Conservation (phyloP, 2,797 vertebrate genomes). For the Neoniphon sammara region DNA sequence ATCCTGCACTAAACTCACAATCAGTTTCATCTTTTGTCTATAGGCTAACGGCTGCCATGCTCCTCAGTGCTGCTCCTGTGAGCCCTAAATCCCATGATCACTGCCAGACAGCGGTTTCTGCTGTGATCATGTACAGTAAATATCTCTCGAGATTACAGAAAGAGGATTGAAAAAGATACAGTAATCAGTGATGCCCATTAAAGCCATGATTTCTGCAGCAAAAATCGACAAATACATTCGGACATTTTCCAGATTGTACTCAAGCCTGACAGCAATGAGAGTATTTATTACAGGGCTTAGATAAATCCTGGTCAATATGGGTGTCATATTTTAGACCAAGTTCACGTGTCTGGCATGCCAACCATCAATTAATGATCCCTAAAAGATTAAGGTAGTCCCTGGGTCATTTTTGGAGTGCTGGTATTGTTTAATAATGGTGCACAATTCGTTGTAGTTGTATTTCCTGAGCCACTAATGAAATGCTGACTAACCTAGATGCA, state of each 20-base stretch:
- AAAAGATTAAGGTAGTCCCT: slow-evolving; percentile 46
- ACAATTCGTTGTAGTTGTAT: slow-evolving; percentile 6
- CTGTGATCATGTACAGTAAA: slow-evolving; percentile 51
- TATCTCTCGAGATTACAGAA: slow-evolving; percentile 58
- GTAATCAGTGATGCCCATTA: slow-evolving; percentile 56
- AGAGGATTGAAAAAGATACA: slow-evolving; percentile 52
- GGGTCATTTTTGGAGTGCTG: slow-evolving; percentile 6
- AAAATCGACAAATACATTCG: slow-evolving; percentile 28
- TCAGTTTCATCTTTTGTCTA: no score
- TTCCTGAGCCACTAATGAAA: neutral
- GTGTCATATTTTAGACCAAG: slow-evolving; percentile 31
- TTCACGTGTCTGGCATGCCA: slow-evolving; percentile 8
- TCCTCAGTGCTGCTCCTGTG: slow-evolving; percentile 11
- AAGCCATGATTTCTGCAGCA: slow-evolving; percentile 44
- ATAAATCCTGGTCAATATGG: slow-evolving; percentile 39
- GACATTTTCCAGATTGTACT: slow-evolving; percentile 14
- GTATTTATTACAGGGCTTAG: slow-evolving; percentile 11
- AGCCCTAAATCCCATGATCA: slow-evolving; percentile 40
- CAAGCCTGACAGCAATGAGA: slow-evolving; percentile 21
- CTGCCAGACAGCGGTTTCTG: slow-evolving; percentile 35
- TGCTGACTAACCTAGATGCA: neutral
- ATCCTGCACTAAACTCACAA: neutral
- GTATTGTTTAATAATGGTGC: slow-evolving; percentile 31
- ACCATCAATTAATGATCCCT: slow-evolving; percentile 35
- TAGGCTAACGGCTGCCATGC: no score